Base-by-base conservation (phyloP, 2,888 invertebrate species). In the Tenthredo scrophulariae region DNA sequence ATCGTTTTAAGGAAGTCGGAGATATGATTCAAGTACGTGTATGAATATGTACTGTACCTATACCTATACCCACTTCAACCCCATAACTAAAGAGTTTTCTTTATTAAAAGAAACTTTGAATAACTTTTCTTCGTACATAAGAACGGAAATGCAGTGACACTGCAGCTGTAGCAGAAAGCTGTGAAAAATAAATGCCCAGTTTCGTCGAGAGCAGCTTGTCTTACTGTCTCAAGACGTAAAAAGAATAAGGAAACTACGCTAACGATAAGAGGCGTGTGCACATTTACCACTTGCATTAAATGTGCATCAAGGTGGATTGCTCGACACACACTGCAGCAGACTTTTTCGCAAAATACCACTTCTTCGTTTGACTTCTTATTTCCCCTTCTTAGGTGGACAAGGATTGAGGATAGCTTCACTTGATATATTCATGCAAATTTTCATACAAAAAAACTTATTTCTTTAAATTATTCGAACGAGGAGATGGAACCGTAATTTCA, bases 81-180 rank as follows among this genome's bases (percentile, higher is more conserved):
- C 26, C 10, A n/a, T 10, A 22, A n/a, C 62, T n/a, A 50, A 50
- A 50, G 18, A 50, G 5, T 50, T 62, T 62, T 62, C 10, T 62
- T 62, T 26, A n/a, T 13, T 22, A 22, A 26, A 26, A 62, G 26
- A 62, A 62, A 62, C 18, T 37, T 37, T 70, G 70, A 70, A 37
- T 70, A 70, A 70, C 37, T 33, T 70, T 70, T 37, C 70, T 70
- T 70, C 29, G 9, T 72, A 43, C 7, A 72, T 29, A 29, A 72
- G 72, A n/a, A 40, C 37, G 43, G 74, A 74, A 74, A 74, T 74
- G 40, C 74, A 74, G 74, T 74, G 74, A 74, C 74, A 74, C 74
- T 43, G 72, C 40, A 72, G 72, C 72, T 72, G 72, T 4, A 22
- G 65, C 29, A 72, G 6, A 37, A 37, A 37, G 40, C 22, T 72